phyloP scores from a whole-genome alignment of 2,797 vertebrate species.

The Bradypodion ventrale region DNA sequence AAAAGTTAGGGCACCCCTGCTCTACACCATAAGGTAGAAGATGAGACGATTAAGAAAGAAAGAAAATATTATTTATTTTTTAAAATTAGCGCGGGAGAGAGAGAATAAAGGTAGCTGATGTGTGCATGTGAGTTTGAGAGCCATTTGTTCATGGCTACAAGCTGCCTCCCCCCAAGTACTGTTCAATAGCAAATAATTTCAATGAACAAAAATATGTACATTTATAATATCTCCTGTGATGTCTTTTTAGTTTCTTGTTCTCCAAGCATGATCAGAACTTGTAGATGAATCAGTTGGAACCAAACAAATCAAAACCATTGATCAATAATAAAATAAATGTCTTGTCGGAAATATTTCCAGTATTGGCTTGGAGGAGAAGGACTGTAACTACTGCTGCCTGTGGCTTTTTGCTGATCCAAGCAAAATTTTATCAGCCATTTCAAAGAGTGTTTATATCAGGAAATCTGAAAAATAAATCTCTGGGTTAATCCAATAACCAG shows the following conservation, averaged over 20 bases:
- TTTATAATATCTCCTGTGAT: not conserved
- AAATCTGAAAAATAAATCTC: not conserved
- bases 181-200: not conserved
- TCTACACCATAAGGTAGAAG: too few species aligned
- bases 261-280: not conserved
- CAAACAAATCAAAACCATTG: slow-evolving; percentile 15
- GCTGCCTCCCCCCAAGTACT: too few species aligned
- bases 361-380: not conserved
- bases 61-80: too few species aligned
- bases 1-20: too few species aligned
- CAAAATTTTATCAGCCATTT: not conserved
- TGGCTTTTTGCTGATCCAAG: not conserved
- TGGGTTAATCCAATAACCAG: accelerated
- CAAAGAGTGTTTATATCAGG: accelerated
- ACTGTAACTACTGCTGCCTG: not conserved
- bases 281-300: not conserved
- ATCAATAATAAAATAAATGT: slow-evolving; percentile 8
- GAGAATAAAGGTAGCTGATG: too few species aligned
- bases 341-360: slow-evolving; percentile 1
- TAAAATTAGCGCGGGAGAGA: too few species aligned
- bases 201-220: not conserved
- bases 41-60: too few species aligned
- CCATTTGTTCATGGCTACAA: too few species aligned
- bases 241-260: not conserved
- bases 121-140: too few species aligned